These are phyloP conservation scores for Lepidurus apus DNA, from an alignment of 1,140 invertebrate species.

Conservation along the genomic window DNA sequence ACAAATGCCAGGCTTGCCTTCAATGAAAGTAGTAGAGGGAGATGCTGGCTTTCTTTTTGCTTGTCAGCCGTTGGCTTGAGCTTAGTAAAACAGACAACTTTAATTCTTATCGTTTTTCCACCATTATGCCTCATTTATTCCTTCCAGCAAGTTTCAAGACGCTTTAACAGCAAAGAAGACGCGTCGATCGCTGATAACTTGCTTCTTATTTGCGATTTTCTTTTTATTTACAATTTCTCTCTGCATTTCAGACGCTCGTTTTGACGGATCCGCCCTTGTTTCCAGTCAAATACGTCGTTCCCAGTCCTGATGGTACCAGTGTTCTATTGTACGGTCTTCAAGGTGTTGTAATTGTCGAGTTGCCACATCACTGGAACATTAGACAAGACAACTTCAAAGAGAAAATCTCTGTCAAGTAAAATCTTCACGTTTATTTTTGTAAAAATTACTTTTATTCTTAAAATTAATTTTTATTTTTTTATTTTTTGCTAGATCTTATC, in stretches of 20 bases:
- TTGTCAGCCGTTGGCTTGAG: too few species aligned
- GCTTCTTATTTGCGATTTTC: not conserved
- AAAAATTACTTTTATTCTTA: too few species aligned
- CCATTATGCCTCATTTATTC: not conserved
- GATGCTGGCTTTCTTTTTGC: not conserved
- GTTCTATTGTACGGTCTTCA: slow-evolving; percentile 24
- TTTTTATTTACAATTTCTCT: not conserved
- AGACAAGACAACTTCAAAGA: slow-evolving; percentile 1
- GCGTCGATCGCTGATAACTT: not conserved
- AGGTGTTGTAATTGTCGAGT: slow-evolving; percentile 31
- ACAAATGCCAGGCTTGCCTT: not conserved
- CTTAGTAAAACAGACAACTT: not conserved
- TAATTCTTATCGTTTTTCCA: slow-evolving; percentile 10
- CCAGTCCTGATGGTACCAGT: slow-evolving; percentile 24
- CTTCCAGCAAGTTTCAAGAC: not conserved
- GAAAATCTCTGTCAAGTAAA: slow-evolving; percentile 27
- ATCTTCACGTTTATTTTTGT: not conserved
- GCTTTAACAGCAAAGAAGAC: not conserved
- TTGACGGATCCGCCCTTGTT: slow-evolving; percentile 28
- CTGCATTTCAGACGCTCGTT: not conserved
- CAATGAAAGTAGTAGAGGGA: not conserved
- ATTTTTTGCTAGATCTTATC: slow-evolving; percentile 23
- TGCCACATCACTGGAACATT: slow-evolving; percentile 26
- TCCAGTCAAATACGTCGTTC: slow-evolving; percentile 22
- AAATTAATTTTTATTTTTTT: not conserved